Evolutionary conservation across 2,797 vertebrate genomes (phyloP).

Genomic region (Phoebastria nigripes): DNA sequence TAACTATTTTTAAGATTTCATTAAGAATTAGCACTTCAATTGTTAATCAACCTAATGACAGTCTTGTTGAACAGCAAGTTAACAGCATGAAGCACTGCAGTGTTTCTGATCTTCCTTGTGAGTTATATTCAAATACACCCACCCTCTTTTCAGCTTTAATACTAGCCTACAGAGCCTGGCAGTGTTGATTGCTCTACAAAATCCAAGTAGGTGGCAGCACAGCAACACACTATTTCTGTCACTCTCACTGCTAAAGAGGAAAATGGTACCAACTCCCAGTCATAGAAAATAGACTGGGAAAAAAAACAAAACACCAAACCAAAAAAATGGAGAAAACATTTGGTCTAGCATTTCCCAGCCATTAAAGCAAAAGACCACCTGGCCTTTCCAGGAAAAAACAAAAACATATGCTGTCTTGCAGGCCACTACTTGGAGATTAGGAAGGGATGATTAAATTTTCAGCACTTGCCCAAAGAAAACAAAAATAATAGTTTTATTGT

Average conservation of each 20-base stretch:
- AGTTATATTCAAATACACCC: slow-evolving; percentile 49
- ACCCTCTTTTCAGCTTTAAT: slow-evolving; percentile 43
- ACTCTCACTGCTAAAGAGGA: slow-evolving; percentile 19
- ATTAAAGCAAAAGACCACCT: neutral
- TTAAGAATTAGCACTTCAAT: slow-evolving; percentile 15
- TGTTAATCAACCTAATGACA: slow-evolving; percentile 28
- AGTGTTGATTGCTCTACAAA: slow-evolving; percentile 30
- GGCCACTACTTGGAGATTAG: neutral
- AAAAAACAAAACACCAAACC: neutral
- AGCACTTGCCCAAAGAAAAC: neutral
- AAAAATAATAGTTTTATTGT: neutral
- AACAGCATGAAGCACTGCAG: neutral
- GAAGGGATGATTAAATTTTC: neutral
- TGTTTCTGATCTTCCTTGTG: slow-evolving; percentile 14
- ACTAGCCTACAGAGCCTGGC: slow-evolving; percentile 55
- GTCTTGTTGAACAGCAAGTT: neutral
- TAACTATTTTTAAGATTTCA: neutral
- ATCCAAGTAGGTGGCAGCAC: slow-evolving; percentile 61
- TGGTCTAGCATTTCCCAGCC: neutral
- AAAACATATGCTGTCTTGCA: neutral
- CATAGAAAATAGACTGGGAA: neutral
- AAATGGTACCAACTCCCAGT: slow-evolving; percentile 27
- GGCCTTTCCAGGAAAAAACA: neutral
- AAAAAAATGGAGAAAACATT: neutral
- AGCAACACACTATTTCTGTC: slow-evolving; percentile 62